Evolutionary conservation across 2,797 vertebrate species (phyloP).

Genomic region (Pseudocheirus occidentalis): DNA sequence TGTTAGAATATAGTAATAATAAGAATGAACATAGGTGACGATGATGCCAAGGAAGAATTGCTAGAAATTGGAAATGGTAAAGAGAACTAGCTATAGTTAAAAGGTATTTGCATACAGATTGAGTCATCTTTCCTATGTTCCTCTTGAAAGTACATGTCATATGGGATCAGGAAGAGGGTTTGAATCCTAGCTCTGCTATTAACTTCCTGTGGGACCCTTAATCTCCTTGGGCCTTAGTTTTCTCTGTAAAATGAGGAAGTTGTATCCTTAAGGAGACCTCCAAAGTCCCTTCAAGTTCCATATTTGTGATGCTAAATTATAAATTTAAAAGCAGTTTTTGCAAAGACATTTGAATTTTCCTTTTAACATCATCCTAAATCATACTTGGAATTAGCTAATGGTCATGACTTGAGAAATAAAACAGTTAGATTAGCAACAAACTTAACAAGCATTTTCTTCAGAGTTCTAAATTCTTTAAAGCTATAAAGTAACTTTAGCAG

Average conservation of each 20-base stretch:
- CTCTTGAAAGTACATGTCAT: not conserved
- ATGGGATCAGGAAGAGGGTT: not conserved
- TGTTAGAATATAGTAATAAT: not conserved
- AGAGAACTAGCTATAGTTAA: not conserved
- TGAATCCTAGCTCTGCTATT: not conserved
- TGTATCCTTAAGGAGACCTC: not conserved
- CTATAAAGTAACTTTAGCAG: not conserved
- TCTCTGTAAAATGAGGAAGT: not conserved
- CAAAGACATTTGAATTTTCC: not conserved
- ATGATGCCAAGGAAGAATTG: not conserved
- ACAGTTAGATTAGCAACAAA: not conserved
- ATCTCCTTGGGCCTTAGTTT: not conserved
- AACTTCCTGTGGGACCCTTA: not conserved
- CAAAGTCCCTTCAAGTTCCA: not conserved
- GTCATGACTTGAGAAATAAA: not conserved
- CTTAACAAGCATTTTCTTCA: not conserved
- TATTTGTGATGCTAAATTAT: not conserved
- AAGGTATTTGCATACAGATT: not conserved
- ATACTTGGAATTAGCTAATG: not conserved
- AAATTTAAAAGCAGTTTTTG: not conserved
- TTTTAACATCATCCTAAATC: not conserved
- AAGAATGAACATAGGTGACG: not conserved
- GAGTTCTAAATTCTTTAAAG: not conserved
- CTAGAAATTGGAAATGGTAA: not conserved
- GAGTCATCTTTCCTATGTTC: not conserved